Evolutionary conservation across 1,140 invertebrate genomes (phyloP), one percentile per base, ranked within the genome.

Genomic region (Sitobion miscanthi): DNA sequence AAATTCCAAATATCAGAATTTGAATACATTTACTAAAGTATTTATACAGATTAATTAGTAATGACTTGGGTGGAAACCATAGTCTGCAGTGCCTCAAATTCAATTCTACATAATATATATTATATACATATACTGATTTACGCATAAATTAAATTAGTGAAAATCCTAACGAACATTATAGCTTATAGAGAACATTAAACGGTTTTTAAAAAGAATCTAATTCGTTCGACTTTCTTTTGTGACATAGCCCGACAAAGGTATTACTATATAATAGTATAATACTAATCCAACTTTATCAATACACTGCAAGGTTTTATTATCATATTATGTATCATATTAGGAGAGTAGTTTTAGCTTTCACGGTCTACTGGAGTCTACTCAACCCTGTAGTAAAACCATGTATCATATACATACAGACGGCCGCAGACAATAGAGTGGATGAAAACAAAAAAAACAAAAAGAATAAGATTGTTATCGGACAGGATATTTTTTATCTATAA

Each of bases 361-460:
- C 87, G 49, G 87, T 89, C 87, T 89, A 52, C 47, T 25, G 87
- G n/a, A 89, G n/a, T 77, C 6, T 35, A 23, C 17, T 52, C 47
- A 52, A 89, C 30, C n/a, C 49, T 35, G n/a, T 54, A 54, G 49
- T 52, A 23, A 54, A 23, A 89, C 38, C n/a, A 54, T 38, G 49
- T 89, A 54, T 54, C 87, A 7, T 23, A 35, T 83, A 17, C 25
- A 23, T 52, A n/a, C 47, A 49, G 14, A 45, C 5, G 49, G 20
- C 21, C n/a, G 87, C n/a, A 89, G 49, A 89, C 87, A 89, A 89
- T 89, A 54, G 87, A 35, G n/a, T 47, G 42, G 45, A 47, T n/a
- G 85, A 86, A 86, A 86, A 89, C 38, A 54, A 25, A 35, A 35
- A 52, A 54, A 52, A 88, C 25, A 86, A 86, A 35, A 25, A 52